Percentiles rank a stretch among this genome's conserved stretches.
Evolutionary conservation across 2,888 invertebrate species (phyloP).

Genomic region (Orthosia gothica): DNA sequence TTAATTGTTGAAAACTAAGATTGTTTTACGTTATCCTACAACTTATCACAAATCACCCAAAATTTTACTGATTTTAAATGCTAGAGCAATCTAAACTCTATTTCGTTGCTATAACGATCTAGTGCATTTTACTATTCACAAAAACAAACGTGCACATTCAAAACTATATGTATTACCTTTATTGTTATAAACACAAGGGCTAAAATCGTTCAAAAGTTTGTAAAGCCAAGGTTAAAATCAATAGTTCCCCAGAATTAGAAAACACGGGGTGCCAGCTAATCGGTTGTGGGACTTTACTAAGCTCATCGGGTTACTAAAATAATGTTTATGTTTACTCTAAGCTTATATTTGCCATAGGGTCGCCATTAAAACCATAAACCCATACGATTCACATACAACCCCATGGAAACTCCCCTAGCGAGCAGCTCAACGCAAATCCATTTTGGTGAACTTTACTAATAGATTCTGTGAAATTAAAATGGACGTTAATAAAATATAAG

Average conservation of each 20-base stretch:
- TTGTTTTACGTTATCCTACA: not conserved
- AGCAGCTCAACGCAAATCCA: constrained; percentile 52
- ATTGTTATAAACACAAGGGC: not conserved
- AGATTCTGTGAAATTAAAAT: constrained; percentile 62
- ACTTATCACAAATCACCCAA: constrained; percentile 2
- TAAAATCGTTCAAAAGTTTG: not conserved
- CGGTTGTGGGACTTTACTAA: constrained; percentile 85
- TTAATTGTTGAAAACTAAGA: not conserved
- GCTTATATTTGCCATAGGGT: constrained; percentile 80
- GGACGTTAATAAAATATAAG: constrained; percentile 27
- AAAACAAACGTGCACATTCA: constrained; percentile 5
- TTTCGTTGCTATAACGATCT: constrained; percentile 20
- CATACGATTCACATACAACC: constrained; percentile 73
- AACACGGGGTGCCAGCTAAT: constrained; percentile 80
- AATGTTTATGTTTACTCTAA: constrained; percentile 89
- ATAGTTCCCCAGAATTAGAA: constrained; percentile 46
- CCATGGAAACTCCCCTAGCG: constrained; percentile 53
- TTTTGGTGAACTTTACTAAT: constrained; percentile 61
- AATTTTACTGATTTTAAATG: constrained; percentile 22
- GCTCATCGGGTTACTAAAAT: constrained; percentile 90
- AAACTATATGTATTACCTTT: constrained; percentile 11
- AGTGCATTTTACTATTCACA: constrained; percentile 24
- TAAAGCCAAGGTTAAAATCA: not conserved
- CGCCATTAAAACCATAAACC: constrained; percentile 79
- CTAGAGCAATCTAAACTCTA: constrained; percentile 35